Evolutionary conservation across 2,888 invertebrate genomes (phyloP), one percentile per base, ranked within the genome.

Genomic region (Busseola fusca): DNA sequence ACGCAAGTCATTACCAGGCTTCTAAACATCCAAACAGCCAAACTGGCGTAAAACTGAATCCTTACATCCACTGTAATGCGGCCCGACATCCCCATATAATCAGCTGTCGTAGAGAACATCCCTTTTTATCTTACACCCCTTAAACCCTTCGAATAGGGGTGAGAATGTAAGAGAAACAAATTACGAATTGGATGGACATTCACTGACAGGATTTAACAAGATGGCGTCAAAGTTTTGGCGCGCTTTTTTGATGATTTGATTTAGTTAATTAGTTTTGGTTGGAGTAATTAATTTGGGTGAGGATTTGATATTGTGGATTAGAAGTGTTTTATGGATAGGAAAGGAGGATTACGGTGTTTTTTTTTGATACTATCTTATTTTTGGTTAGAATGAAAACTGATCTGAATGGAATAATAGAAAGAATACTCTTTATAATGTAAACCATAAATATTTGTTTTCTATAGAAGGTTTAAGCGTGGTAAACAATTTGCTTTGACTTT

Each of bases 11-110:
- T 84, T 82, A 84, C 63, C n/a, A 72, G 80, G 76, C 73, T 79
- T 75, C 78, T 72, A 68, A 81, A 76, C 81, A 75, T 58, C 57
- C 59, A 68, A 68, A 68, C 66, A 64, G 34, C 69, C 42, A 78
- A 83, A 83, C 81, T 78, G 75, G 68, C 74, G 74, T 85, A 85
- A 84, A 84, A 78, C 86, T 72, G 83, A 84, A 84, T 65, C 84
- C 86, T 71, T 76, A 83, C 81, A 73, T 69, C 83, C 84, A 87
- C 85, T 82, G 88, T 91, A 92, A 90, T 90, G 87, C 89, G 87
- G 82, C 78, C 88, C 90, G 87, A 91, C 92, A 92, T 91, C 91
- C 87, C 87, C 93, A 88, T 91, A 91, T 93, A 94, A 94, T 94
- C 94, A 93, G 89, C 83, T 80, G 84, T 87, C 89, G 90, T 91